Evolutionary conservation across 1,140 invertebrate genomes (phyloP).

Genomic region (Asbolus verrucosus): DNA sequence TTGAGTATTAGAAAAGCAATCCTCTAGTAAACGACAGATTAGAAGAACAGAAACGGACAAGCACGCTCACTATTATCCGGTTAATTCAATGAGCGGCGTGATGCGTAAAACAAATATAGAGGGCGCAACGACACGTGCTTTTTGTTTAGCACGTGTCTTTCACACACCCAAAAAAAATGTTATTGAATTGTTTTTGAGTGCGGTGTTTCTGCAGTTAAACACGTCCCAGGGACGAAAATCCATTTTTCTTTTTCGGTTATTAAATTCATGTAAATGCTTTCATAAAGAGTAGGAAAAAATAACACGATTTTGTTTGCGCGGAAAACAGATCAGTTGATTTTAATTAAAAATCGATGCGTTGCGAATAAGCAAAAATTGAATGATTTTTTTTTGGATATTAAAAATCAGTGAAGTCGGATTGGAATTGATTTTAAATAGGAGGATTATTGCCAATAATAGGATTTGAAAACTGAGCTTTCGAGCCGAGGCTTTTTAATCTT

Average conservation of each 20-base stretch:
- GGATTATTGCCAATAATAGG: conserved; percentile 53
- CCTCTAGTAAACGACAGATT: conserved; percentile 54
- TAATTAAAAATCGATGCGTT: conserved; percentile 52
- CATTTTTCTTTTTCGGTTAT: too few species aligned
- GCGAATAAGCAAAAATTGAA: conserved; percentile 50
- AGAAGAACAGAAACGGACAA: conserved; percentile 52
- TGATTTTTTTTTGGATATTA: conserved; percentile 51
- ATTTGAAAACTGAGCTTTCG: conserved; percentile 49
- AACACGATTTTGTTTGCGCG: too few species aligned
- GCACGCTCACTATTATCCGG: conserved; percentile 56
- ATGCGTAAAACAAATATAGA: conserved; percentile 58
- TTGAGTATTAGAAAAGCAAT: conserved; percentile 21
- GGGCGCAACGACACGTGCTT: conserved; percentile 52
- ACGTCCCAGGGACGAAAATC: neutral
- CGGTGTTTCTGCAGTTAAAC: neutral
- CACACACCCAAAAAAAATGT: conserved; percentile 25
- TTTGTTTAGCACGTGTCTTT: conserved; percentile 54
- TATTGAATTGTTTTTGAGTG: conserved; percentile 22
- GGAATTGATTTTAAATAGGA: conserved; percentile 54
- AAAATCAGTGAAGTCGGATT: conserved; percentile 53
- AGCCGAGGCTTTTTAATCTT: conserved; percentile 52
- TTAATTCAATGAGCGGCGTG: conserved; percentile 60
- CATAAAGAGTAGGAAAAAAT: too few species aligned
- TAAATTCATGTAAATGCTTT: too few species aligned
- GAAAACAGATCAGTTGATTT: conserved; percentile 40